phyloP scores from a whole-genome alignment of 1,140 invertebrate species.

The Cherax destructor region DNA sequence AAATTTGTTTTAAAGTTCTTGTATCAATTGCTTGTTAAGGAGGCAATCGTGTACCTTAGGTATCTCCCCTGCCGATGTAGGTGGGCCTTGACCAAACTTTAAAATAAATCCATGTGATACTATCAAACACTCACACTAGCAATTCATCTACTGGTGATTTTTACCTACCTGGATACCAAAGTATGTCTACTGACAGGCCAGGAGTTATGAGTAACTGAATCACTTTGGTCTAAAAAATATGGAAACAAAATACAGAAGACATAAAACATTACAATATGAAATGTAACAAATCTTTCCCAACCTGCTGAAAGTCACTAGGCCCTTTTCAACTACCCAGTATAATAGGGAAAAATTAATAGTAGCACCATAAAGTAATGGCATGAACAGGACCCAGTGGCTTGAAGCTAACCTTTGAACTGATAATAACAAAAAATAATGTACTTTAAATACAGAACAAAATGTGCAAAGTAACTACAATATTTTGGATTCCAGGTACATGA shows the following conservation, averaged over 20 bases:
- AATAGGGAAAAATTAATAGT: conserved; percentile 29
- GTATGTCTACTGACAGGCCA: not conserved
- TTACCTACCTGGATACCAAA: not conserved
- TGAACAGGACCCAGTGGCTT: conserved; percentile 14
- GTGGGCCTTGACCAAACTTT: conserved; percentile 20
- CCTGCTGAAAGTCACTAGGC: conserved; percentile 13
- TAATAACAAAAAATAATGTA: not conserved
- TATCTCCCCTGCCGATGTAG: conserved; percentile 27
- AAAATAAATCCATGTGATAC: conserved; percentile 24
- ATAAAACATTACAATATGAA: too few relatives aligned
- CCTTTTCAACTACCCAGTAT: conserved; percentile 26
- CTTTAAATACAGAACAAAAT: not conserved
- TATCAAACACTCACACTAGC: conserved; percentile 38
- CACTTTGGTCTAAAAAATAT: too few relatives aligned
- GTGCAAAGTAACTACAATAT: not conserved
- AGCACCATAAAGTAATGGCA: conserved; percentile 45
- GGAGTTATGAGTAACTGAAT: not conserved
- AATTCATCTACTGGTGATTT: conserved; percentile 11
- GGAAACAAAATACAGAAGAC: too few relatives aligned
- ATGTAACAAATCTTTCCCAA: not conserved
- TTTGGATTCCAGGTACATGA: not conserved
- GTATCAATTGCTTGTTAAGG: not conserved
- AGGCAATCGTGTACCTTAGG: not conserved
- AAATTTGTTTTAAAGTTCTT: not conserved
- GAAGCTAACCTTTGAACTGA: not conserved